These are phyloP conservation scores for Takifugu flavidus DNA, from an alignment of 2,113 vertebrate genomes.

Conservation along the genomic window DNA sequence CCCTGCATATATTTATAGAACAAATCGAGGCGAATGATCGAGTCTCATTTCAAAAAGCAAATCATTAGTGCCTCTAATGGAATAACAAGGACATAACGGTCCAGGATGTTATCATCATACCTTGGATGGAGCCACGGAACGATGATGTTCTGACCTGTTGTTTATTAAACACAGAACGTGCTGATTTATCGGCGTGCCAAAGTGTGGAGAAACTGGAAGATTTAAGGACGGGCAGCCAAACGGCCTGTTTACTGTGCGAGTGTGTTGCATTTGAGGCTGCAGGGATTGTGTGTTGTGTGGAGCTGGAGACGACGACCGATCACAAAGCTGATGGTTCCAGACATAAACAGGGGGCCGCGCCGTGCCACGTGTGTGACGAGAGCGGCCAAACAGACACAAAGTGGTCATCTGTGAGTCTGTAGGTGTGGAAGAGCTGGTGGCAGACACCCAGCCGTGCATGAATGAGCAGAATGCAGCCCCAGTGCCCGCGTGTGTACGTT, in stretches of 20 bases:
- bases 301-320: constrained; percentile 34
- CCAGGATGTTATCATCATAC: not conserved
- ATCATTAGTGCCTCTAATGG: constrained; percentile 31
- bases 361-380: constrained; percentile 3
- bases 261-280: constrained; percentile 9
- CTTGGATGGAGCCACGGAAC: constrained; percentile 38
- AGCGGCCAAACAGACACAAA: constrained; percentile 30
- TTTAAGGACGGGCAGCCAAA: constrained; percentile 4
- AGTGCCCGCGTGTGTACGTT: constrained; percentile 59
- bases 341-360: constrained; percentile 44
- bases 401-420: constrained; percentile 22
- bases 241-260: constrained; percentile 15
- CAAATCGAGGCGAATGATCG: constrained; percentile 10
- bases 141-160: constrained; percentile 12
- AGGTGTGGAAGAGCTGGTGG: constrained; percentile 17
- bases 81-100: constrained; percentile 1
- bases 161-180: constrained; percentile 22
- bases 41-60: constrained; percentile 26
- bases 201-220: constrained; percentile 8
- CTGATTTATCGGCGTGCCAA: constrained; percentile 19
- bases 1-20: constrained; percentile 46
- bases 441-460: constrained; percentile 33
- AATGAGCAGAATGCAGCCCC: constrained; percentile 41
- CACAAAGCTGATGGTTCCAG: constrained; percentile 41
- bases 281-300: constrained; percentile 9